A percentile compares a stretch with the other conserved stretches of the same genome.
phyloP scores from a whole-genome alignment of 2,797 vertebrate species.

The Sebastiscus albofasciatus region DNA sequence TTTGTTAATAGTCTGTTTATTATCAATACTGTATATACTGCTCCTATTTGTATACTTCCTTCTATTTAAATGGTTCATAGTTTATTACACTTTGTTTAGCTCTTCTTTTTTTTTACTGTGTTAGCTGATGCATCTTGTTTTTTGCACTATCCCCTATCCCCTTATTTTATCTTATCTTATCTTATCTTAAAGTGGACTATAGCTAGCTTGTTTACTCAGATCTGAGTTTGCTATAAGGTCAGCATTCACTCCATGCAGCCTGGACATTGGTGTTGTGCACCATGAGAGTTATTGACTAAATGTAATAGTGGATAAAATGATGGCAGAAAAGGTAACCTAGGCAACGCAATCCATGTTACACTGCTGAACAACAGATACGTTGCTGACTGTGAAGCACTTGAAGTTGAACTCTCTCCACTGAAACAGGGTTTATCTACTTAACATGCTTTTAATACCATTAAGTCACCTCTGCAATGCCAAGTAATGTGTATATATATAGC shows the following conservation, averaged over 20 bases:
- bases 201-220: not conserved
- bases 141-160: too few species aligned
- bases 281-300: not conserved
- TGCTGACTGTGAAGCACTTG: not conserved
- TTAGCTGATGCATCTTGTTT: too few species aligned
- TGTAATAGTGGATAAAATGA: not conserved
- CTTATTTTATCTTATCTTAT: too few species aligned
- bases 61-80: too few species aligned
- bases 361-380: not conserved
- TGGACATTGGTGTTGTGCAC: not conserved
- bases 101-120: too few species aligned
- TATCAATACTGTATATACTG: too few species aligned
- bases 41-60: too few species aligned
- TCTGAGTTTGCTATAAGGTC: not conserved
- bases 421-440: conserved; percentile 25
- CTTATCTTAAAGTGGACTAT: too few species aligned
- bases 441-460: conserved; percentile 2
- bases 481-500: not conserved
- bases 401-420: not conserved
- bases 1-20: too few species aligned
- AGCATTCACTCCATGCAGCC: not conserved
- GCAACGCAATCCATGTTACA: not conserved
- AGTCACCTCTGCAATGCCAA: not conserved
- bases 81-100: too few species aligned
- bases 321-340: not conserved